Percentiles rank a stretch among this genome's conserved stretches.
Conservation (phyloP, 2,888 invertebrate species). For the Plagodis pulveraria region DNA sequence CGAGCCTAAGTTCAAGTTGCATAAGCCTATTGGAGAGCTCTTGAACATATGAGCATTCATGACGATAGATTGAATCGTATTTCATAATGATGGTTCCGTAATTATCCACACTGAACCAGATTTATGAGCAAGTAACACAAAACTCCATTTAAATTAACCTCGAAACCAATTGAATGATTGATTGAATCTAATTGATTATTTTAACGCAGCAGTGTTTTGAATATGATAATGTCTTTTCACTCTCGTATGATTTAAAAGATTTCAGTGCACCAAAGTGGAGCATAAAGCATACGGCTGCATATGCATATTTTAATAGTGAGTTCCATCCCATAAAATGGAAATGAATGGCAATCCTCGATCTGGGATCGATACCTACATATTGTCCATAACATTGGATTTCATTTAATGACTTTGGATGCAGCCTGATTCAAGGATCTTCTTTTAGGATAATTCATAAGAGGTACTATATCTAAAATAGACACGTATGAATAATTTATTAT, state of each 20-base stretch:
- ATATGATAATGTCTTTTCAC: slow-evolving; percentile 19
- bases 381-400: too few species aligned
- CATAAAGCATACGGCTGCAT: slow-evolving; percentile 26
- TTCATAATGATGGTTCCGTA: slow-evolving; percentile 60
- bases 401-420: slow-evolving; percentile 10
- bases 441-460: slow-evolving; percentile 25
- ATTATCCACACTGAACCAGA: slow-evolving; percentile 60
- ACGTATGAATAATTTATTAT: slow-evolving; percentile 53
- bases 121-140: slow-evolving; percentile 58
- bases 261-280: slow-evolving; percentile 20
- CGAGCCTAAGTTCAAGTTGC: slow-evolving; percentile 49
- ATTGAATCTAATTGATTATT: slow-evolving; percentile 41
- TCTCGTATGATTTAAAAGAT: slow-evolving; percentile 25
- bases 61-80: slow-evolving; percentile 56
- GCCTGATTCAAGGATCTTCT: slow-evolving; percentile 3
- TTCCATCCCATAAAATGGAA: slow-evolving; percentile 45
- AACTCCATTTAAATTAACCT: slow-evolving; percentile 49
- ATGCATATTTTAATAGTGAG: slow-evolving; percentile 32
- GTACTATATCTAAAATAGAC: slow-evolving; percentile 47
- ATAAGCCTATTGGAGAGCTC: slow-evolving; percentile 59
- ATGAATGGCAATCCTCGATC: slow-evolving; percentile 18
- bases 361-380: slow-evolving; percentile 6
- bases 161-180: slow-evolving; percentile 48
- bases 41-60: slow-evolving; percentile 43
- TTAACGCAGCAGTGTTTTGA: slow-evolving; percentile 19